A percentile compares a stretch with the other conserved stretches of the same genome.
Evolutionary conservation across 2,797 vertebrate genomes (phyloP).

Genomic region (Dipus sagitta): DNA sequence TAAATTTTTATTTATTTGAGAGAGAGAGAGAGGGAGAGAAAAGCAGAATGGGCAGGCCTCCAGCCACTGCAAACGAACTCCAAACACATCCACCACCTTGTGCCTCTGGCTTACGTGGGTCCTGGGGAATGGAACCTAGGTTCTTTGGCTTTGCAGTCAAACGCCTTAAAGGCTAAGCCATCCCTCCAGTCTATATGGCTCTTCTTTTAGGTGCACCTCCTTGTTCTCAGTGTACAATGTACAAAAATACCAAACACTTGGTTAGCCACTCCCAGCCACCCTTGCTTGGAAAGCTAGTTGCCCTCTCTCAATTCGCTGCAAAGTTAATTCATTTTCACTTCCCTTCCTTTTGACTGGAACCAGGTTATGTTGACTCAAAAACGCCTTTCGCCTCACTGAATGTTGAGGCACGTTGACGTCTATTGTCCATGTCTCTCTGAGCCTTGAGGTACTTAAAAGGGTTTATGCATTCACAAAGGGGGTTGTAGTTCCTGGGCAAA

Average conservation of each 20-base stretch:
- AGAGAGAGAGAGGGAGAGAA: too few species aligned
- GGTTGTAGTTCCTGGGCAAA: not conserved
- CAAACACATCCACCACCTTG: too few species aligned
- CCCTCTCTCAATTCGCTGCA: not conserved
- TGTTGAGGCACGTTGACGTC: not conserved
- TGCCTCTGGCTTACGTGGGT: too few species aligned
- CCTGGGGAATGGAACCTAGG: too few species aligned
- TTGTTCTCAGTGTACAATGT: not conserved
- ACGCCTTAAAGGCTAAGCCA: too few species aligned
- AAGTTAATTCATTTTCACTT: not conserved
- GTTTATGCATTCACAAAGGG: not conserved
- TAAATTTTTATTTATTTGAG: too few species aligned
- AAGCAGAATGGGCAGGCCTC: too few species aligned
- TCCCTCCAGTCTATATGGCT: too few species aligned
- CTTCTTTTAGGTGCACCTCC: not conserved
- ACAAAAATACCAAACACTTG: rapidly evolving
- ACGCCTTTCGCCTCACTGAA: not conserved
- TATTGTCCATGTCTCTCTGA: not conserved
- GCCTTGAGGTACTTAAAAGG: constrained; percentile 3
- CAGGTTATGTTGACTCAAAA: constrained; percentile 13
- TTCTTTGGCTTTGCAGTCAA: too few species aligned
- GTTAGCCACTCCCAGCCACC: too few species aligned
- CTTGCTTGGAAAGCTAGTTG: not conserved
- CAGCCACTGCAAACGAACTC: too few species aligned
- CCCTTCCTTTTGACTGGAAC: constrained; percentile 17